A percentile compares a stretch with the other conserved stretches of the same genome.
These are phyloP conservation scores for Centrocercus urophasianus DNA, from an alignment of 2,113 vertebrate genomes.

Conservation along the genomic window DNA sequence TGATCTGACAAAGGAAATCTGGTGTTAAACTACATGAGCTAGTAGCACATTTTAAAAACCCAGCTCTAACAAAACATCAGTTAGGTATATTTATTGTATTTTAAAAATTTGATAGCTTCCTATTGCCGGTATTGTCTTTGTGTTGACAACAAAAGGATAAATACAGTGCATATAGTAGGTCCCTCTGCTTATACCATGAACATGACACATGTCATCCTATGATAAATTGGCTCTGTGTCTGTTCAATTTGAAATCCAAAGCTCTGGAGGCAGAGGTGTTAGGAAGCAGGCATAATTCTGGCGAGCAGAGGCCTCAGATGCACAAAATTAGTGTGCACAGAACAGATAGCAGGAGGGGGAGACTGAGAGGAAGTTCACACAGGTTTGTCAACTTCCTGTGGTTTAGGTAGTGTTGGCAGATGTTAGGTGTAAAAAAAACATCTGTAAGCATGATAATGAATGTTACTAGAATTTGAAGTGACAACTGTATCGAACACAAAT, in stretches of 20 bases:
- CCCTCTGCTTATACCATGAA: conserved; percentile 95
- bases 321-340: conserved; percentile 90
- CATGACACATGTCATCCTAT: conserved; percentile 99
- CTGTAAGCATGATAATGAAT: conserved; percentile 87
- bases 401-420: conserved; percentile 93
- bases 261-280: conserved; percentile 93
- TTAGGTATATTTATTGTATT: conserved; percentile 78
- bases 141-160: conserved; percentile 95
- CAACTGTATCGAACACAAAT: conserved; percentile 88
- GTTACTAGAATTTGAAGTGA: conserved; percentile 87
- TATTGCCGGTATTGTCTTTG: conserved; percentile 83
- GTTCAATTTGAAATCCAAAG: conserved; percentile 99
- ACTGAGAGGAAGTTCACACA: conserved; percentile 89
- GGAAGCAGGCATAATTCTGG: conserved; percentile 91
- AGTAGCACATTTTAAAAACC: conserved; percentile 74
- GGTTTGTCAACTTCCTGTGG: conserved; percentile 89
- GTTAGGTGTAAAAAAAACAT: conserved; percentile 87
- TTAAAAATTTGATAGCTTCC: conserved; percentile 84
- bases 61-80: conserved; percentile 69
- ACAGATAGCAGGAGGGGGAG: conserved; percentile 91
- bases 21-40: conserved; percentile 77
- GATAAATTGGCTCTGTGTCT: conserved; percentile 99
- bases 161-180: conserved; percentile 90
- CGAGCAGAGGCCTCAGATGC: conserved; percentile 89
- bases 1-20: conserved; percentile 82